Base-by-base conservation (phyloP, 2,888 invertebrate species). In the Celastrina argiolus region DNA sequence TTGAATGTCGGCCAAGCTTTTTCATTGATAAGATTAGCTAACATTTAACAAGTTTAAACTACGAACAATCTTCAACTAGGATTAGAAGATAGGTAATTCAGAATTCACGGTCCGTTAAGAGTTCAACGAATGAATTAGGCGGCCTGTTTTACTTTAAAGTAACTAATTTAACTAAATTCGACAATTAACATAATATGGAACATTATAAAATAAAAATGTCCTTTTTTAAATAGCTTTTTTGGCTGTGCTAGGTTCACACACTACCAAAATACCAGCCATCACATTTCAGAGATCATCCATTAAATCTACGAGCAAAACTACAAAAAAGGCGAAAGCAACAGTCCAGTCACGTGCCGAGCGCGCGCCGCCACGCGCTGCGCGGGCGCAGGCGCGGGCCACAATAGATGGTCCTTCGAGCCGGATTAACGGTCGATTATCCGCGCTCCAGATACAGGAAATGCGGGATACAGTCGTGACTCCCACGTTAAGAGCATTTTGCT, bases 381-480 rank as follows among this genome's bases (percentile, higher is more conserved):
- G 65, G 69, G 78, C 76, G 76, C 78, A 65, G 69, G 78, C 76
- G 76, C 78, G 75, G 74, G 74, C 77, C 80, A 81, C 78, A 78
- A 81, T 79, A 74, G 78, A 74, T 75, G 79, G 82, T 85, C 85
- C 84, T 85, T 79, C 81, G 78, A 78, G 77, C 78, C 75, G 84
- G 85, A 88, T 91, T 87, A 88, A 88, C 85, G 85, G 87, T 83
- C 83, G 83, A 88, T 88, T 88, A 88, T 89, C 84, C 84, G 81
- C 86, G 90, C 87, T 88, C 88, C 82, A 87, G 84, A 87, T 88
- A 83, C 85, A 86, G 86, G 85, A 87, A 88, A 85, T 78, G 74
- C 76, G 76, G 31, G 41, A 41, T 42, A 59, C 28, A 42, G 22
- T 61, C 61, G 61, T 61, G 61, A 61, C 61, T 39, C 51, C 26